A percentile compares a stretch with the other conserved stretches of the same genome.
These are phyloP conservation scores for Arctopsyche grandis DNA, from an alignment of 1,140 invertebrate species.

Conservation along the genomic window DNA sequence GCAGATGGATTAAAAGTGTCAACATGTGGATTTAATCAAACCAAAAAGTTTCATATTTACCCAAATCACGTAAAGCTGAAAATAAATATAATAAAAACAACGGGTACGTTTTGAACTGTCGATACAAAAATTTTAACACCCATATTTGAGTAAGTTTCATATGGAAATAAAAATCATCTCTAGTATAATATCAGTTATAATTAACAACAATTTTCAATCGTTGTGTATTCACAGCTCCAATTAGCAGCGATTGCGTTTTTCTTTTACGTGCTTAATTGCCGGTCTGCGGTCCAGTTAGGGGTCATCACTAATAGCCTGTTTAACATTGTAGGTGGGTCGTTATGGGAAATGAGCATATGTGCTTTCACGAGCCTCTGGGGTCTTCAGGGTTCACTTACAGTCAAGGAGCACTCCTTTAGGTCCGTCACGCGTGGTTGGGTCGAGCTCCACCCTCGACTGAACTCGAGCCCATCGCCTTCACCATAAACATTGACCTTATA, in stretches of 20 bases:
- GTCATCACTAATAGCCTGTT: slow-evolving; percentile 54
- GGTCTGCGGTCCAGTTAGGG: background rate
- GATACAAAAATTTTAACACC: too few species aligned
- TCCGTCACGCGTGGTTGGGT: slow-evolving; percentile 57
- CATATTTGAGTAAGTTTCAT: too few species aligned
- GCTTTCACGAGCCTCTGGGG: slow-evolving; percentile 48
- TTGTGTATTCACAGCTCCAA: background rate
- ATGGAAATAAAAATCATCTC: too few species aligned
- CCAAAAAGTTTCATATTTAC: too few species aligned
- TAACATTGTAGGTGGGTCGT: slow-evolving; percentile 66
- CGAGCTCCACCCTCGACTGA: slow-evolving; percentile 58
- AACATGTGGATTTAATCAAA: too few species aligned
- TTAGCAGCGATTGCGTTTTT: slow-evolving; percentile 13
- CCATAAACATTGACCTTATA: background rate
- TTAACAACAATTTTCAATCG: too few species aligned
- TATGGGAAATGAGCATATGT: slow-evolving; percentile 66
- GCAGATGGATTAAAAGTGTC: too few species aligned
- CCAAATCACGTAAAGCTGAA: too few species aligned
- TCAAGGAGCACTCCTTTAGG: slow-evolving; percentile 59
- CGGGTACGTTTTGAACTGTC: too few species aligned
- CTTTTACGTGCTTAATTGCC: background rate
- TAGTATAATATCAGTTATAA: too few species aligned
- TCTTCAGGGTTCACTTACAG: slow-evolving; percentile 44
- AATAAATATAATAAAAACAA: too few species aligned
- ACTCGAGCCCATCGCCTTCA: slow-evolving; percentile 57